Evolutionary conservation across 2,888 invertebrate genomes (phyloP).

Genomic region (Ethmia dodecea): DNA sequence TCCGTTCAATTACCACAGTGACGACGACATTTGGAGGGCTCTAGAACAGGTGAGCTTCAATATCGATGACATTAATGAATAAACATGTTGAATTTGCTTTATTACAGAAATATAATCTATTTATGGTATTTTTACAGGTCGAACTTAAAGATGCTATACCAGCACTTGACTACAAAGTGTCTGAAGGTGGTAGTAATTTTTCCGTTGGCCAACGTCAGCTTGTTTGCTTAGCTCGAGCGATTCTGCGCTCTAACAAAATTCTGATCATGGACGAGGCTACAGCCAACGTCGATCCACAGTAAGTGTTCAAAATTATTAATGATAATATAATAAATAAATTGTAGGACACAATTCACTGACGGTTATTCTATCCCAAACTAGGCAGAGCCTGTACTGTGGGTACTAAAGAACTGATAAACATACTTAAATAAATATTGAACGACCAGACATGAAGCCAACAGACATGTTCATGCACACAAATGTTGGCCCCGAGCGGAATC

Average conservation of each 20-base stretch:
- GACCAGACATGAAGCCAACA: too few relatives aligned
- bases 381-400: too few relatives aligned
- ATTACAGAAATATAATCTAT: neutral
- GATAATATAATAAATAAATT: too few relatives aligned
- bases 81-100: neutral
- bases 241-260: conserved; percentile 89
- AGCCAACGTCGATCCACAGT: conserved; percentile 93
- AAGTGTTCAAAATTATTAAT: too few relatives aligned
- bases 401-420: too few relatives aligned
- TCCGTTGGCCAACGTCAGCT: conserved; percentile 95
- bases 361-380: too few relatives aligned
- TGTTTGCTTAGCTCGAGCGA: conserved; percentile 92
- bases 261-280: conserved; percentile 95
- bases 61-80: neutral
- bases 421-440: too few relatives aligned
- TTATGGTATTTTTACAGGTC: conserved; percentile 65
- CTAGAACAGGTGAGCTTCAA: conserved; percentile 76
- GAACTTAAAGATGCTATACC: conserved; percentile 83
- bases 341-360: too few relatives aligned
- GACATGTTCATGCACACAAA: too few relatives aligned
- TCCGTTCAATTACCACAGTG: conserved; percentile 80
- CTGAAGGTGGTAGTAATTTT: conserved; percentile 87
- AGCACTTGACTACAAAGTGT: conserved; percentile 82
- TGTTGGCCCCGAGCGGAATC: too few relatives aligned
- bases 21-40: conserved; percentile 81